Percentiles rank a stretch among this genome's conserved stretches.
phyloP scores from a whole-genome alignment of 2,113 vertebrate genomes.

The Empidonax traillii region DNA sequence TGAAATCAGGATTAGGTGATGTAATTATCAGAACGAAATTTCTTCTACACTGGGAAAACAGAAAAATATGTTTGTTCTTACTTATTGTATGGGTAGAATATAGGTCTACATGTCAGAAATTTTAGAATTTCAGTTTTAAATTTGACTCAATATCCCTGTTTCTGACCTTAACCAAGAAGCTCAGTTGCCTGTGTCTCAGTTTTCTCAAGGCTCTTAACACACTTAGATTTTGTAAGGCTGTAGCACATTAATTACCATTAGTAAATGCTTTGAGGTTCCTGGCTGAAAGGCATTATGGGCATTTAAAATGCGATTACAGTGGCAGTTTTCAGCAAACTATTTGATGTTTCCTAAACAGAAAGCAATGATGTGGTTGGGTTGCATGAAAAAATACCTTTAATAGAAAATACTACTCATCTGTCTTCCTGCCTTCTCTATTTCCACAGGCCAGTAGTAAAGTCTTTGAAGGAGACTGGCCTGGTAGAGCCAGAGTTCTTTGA shows the following conservation, averaged over 20 bases:
- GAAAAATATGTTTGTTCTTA: neutral
- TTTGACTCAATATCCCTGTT: neutral
- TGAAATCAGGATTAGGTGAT: neutral
- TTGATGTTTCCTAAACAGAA: neutral
- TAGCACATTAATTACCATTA: neutral
- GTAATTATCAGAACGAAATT: neutral
- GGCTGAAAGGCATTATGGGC: neutral
- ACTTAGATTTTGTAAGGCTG: neutral
- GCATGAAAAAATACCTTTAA: neutral
- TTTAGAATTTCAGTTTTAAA: neutral
- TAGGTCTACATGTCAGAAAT: neutral
- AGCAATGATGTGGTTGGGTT: neutral
- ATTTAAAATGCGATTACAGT: neutral
- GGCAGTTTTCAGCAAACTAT: neutral
- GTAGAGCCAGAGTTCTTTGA: slow-evolving; percentile 95
- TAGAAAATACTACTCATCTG: neutral
- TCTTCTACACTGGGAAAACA: neutral
- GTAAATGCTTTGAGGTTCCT: neutral
- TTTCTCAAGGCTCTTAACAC: neutral
- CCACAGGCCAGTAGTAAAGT: slow-evolving; percentile 90
- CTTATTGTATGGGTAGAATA: neutral
- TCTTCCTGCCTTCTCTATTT: neutral
- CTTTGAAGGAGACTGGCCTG: slow-evolving; percentile 91
- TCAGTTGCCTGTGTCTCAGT: neutral
- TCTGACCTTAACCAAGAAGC: neutral